These are phyloP conservation scores for Oreochromis mossambicus DNA, from an alignment of 2,797 vertebrate species.

Conservation along the genomic window DNA sequence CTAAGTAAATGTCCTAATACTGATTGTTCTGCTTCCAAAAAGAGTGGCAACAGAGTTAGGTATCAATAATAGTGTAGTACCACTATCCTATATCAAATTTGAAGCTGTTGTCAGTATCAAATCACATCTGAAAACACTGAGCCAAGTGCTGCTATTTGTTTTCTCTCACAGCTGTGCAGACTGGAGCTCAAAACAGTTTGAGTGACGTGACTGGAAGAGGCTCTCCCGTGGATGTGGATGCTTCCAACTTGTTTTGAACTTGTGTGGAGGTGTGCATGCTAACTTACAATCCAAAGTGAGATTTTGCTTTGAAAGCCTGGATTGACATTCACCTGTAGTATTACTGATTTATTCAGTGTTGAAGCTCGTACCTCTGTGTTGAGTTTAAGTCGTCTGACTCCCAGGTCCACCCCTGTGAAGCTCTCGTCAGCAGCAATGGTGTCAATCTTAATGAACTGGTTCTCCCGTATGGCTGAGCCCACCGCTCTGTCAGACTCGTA, in stretches of 20 bases:
- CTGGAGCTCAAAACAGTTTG: neutral
- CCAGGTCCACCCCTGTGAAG: constrained; percentile 93
- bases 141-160: neutral
- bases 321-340: neutral
- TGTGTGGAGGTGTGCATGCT: neutral
- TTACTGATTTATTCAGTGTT: neutral
- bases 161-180: neutral
- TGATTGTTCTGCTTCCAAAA: neutral
- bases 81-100: neutral
- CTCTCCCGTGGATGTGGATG: neutral
- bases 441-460: constrained; percentile 94
- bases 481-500: constrained; percentile 89
- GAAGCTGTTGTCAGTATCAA: constrained; percentile 18
- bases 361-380: constrained; percentile 83
- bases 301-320: neutral
- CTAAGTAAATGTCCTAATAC: neutral
- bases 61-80: neutral
- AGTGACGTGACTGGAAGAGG: neutral
- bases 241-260: constrained; percentile 9
- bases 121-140: constrained; percentile 12
- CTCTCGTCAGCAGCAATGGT: constrained; percentile 97
- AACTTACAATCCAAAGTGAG: neutral
- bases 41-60: neutral
- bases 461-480: constrained; percentile 83
- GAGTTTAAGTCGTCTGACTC: constrained; percentile 88